Base-by-base conservation (phyloP, 2,113 vertebrate species). In the Prolemur simus region DNA sequence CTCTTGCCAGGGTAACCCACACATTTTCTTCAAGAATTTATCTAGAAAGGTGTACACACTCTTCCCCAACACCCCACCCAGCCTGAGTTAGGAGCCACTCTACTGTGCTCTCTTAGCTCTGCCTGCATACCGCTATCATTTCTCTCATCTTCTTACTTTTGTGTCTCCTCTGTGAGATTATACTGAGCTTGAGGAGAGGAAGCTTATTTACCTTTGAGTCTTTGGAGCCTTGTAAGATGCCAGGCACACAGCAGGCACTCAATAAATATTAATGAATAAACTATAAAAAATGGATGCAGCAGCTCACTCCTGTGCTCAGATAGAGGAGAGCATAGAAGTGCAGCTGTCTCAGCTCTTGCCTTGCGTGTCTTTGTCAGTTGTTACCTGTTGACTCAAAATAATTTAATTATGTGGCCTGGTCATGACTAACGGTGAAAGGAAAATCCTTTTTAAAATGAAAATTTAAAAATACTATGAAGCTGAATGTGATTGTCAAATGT, bases 201-300 rank as follows among this genome's bases (percentile, higher is more conserved):
- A 20, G n/a, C 29, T 73, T 87, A 45, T 85, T 94, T 96, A 82
- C 58, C 32, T 95, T 89, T 29, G 9, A 78, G 77, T 73, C 32
- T 95, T 71, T 42, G 29, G 68, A 87, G 54, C 6, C 54, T 66
- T 93, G 58, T 85, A 52, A 86, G 93, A 89, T 94, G 73, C 89
- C 73, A 89, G 64, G 25, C 78, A 71, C 21, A 29, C n/a, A 52
- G 34, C 77, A 95, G 60, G 20, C 17, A 47, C 87, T 77, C 83
- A 45, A 45, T 88, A 93, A 93, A 96, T 91, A 86, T 87, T 91
- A 89, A 89, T 37, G 77, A 60, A 15, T 77, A 60, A 96, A 66
- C 37, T 21, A 66, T 89, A 66, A 78, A 83, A 96, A 93, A 93
- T 93, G 66, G 32, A 91, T 45, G 78, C 17, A 17, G 60, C 58